phyloP scores from a whole-genome alignment of 1,140 invertebrate species.

The Heliconius hewitsoni region DNA sequence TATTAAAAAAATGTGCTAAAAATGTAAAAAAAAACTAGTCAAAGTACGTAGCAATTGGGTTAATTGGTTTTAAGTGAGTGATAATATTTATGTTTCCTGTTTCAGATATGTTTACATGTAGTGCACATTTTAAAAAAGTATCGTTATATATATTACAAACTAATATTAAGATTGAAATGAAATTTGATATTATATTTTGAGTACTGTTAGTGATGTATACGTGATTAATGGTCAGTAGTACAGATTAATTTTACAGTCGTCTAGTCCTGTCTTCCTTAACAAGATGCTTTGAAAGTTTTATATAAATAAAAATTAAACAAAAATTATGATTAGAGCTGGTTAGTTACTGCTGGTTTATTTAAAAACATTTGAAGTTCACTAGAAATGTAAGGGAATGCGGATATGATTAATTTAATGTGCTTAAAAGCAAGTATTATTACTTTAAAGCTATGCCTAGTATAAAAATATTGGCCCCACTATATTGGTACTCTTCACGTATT shows the following conservation, averaged over 20 bases:
- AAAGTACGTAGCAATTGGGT: neutral
- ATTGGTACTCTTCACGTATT: constrained; percentile 15
- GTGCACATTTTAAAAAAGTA: neutral
- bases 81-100: neutral
- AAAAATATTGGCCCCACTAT: constrained; percentile 32
- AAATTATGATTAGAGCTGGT: neutral
- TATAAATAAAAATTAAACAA: constrained; percentile 3
- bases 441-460: constrained; percentile 30
- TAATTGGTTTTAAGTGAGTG: neutral
- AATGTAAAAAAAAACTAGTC: neutral
- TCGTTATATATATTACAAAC: no score
- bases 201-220: constrained; percentile 2
- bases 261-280: constrained; percentile 71
- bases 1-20: neutral
- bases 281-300: constrained; percentile 17
- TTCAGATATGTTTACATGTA: neutral
- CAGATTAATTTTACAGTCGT: constrained; percentile 41
- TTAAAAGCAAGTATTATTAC: constrained; percentile 36
- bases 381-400: neutral
- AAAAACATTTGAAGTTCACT: constrained; percentile 1
- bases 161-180: neutral
- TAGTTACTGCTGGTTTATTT: neutral
- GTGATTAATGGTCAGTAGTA: constrained; percentile 23
- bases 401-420: constrained; percentile 22
- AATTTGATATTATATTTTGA: neutral